A percentile compares a stretch with the other conserved stretches of the same genome.
Conservation (phyloP, 2,888 invertebrate genomes). For the Hemistola chrysoprasaria region DNA sequence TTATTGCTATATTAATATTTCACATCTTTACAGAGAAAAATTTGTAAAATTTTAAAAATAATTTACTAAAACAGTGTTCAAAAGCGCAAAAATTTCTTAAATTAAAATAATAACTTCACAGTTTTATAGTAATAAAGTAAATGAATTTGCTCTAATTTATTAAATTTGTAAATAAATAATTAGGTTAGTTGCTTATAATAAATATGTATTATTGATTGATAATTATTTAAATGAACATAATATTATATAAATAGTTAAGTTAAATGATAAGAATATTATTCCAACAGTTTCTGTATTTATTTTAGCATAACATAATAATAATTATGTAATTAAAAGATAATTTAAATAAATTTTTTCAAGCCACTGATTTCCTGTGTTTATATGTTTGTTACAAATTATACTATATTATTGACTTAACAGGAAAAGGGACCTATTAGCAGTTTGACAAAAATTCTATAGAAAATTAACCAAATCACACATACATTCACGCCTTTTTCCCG, state of each 20-base stretch:
- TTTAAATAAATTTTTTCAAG: constrained; percentile 80
- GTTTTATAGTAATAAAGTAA: constrained; percentile 31
- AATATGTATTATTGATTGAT: constrained; percentile 59
- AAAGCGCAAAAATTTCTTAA: constrained; percentile 7
- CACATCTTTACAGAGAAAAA: too few relatives aligned
- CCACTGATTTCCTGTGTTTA: constrained; percentile 53
- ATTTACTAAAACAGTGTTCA: constrained; percentile 17
- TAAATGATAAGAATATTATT: constrained; percentile 63
- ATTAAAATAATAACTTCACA: constrained; percentile 5
- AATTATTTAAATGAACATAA: constrained; percentile 73
- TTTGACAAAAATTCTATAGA: too few relatives aligned
- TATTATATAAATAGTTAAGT: constrained; percentile 46
- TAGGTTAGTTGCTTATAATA: constrained; percentile 66
- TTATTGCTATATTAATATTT: neutral
- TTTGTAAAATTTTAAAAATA: too few relatives aligned
- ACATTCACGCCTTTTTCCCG: too few relatives aligned
- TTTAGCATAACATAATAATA: constrained; percentile 74
- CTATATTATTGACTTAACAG: constrained; percentile 9
- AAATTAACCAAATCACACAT: too few relatives aligned
- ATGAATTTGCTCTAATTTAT: constrained; percentile 53
- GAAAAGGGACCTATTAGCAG: too few relatives aligned
- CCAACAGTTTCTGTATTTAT: constrained; percentile 79
- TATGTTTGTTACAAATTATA: too few relatives aligned
- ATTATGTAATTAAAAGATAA: constrained; percentile 76
- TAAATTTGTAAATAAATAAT: constrained; percentile 75